Evolutionary conservation across 2,113 vertebrate species (phyloP), one percentile per base, ranked within the genome.

Genomic region (Chaetorhynchus papuensis): DNA sequence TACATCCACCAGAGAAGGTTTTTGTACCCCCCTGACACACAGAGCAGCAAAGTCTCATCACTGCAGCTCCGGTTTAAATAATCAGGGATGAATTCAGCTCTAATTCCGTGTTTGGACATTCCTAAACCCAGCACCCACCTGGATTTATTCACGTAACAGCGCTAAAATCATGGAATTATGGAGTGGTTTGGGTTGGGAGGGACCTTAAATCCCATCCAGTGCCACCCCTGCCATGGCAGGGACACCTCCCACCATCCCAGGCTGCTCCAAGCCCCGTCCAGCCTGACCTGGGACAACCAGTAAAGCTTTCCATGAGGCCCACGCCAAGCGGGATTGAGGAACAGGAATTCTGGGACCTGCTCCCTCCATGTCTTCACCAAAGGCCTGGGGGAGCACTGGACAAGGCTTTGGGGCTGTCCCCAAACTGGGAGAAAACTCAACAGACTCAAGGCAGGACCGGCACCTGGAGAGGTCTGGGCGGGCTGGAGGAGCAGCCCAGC

Each of bases 351-450:
- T 37, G 31, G 37, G 28, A 57, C 6, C 39, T 81, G 49, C 44
- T 69, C 7, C 0, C n/a, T 47, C 61, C 31, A 42, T 0, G 0
- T 19, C n/a, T 23, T 57, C 39, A 26, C n/a, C 33, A 33, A 2
- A 8, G 12, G 64, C 12, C 45, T 9, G 19, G 21, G 53, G 27
- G 16, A 95, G 24, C 61, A 30, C 42, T 0, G 39, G 35, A 19
- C 1, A 0, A 49, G 7, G 26, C 22, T 33, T 30, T 13, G 24
- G 33, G 13, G 54, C 12, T 37, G 3, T 27, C 35, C 1, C 35
- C 2, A 47, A 15, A 47, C 0, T 12, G 1, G 4, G 33, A 7
- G 20, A 31, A 27, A 49, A 66, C 4, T 9, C 27, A 18, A n/a
- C 4, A 50, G 10, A 3, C 5, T 39, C 2, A 1, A 61, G 28